These are phyloP conservation scores for Diaprepes abbreviatus DNA, from an alignment of 2,888 invertebrate genomes.

Conservation along the genomic window DNA sequence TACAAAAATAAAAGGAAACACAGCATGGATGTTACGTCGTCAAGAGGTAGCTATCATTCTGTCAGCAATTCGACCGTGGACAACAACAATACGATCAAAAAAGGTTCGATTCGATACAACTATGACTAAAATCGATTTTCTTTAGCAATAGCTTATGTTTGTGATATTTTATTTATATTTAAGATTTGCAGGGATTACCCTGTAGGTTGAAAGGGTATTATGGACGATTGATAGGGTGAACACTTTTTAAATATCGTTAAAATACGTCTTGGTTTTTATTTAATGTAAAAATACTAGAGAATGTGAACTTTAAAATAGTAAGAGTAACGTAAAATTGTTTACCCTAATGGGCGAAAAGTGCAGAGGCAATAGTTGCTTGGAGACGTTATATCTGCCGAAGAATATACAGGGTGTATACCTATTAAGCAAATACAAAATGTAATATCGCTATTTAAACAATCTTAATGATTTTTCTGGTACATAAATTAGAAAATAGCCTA, in stretches of 20 bases:
- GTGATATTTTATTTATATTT: constrained; percentile 42
- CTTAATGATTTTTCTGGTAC: too few relatives aligned
- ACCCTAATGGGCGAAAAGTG: background rate
- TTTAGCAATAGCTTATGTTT: constrained; percentile 24
- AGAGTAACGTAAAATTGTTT: background rate
- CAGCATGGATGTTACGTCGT: constrained; percentile 51
- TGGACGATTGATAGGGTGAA: background rate
- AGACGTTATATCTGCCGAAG: background rate
- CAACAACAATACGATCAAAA: constrained; percentile 55
- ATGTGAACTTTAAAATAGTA: background rate
- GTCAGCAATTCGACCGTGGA: constrained; percentile 49
- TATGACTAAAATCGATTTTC: constrained; percentile 20
- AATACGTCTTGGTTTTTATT: background rate
- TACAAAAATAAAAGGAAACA: constrained; percentile 52
- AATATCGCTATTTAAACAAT: too few relatives aligned
- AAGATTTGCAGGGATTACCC: background rate
- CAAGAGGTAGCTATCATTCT: constrained; percentile 52
- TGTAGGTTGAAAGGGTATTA: constrained; percentile 2
- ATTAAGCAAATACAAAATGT: too few relatives aligned
- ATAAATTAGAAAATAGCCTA: too few relatives aligned
- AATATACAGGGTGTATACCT: background rate
- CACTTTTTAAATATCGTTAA: background rate
- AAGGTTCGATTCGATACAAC: constrained; percentile 46
- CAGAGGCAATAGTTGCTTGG: background rate
- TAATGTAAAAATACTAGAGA: background rate